These are phyloP conservation scores for Caenorhabditis sinica DNA, from an alignment of 2,888 invertebrate genomes.

Conservation along the genomic window DNA sequence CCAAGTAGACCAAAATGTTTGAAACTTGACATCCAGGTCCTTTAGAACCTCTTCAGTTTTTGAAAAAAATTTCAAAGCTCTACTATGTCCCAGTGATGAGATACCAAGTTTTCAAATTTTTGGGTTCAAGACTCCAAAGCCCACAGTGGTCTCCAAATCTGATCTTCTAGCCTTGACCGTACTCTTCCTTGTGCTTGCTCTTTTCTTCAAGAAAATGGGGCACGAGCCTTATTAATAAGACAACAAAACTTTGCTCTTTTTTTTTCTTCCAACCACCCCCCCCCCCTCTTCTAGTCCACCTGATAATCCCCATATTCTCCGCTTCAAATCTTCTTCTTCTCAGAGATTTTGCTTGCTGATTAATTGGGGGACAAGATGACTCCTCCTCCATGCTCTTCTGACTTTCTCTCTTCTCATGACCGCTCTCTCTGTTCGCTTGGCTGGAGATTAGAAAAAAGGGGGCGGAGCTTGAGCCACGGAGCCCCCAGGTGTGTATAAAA, in stretches of 20 bases:
- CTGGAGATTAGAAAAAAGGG: slow-evolving; percentile 36
- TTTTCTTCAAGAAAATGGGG: no score
- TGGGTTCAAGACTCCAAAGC: no score
- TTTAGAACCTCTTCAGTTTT: no score
- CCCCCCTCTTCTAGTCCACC: neutral
- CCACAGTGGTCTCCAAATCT: no score
- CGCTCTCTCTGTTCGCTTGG: slow-evolving; percentile 21
- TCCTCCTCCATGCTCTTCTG: slow-evolving; percentile 32
- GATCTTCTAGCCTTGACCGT: no score
- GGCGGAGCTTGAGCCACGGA: slow-evolving; percentile 25
- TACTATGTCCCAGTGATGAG: no score
- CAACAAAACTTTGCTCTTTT: slow-evolving; percentile 7
- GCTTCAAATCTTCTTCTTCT: slow-evolving; percentile 5
- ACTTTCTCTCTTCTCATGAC: slow-evolving; percentile 34
- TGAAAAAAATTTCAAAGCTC: no score
- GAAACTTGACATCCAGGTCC: no score
- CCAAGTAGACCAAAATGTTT: no score
- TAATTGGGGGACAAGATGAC: slow-evolving; percentile 12
- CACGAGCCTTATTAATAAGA: neutral
- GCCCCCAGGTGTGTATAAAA: neutral
- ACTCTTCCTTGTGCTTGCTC: no score
- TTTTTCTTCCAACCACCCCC: neutral
- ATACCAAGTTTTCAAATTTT: no score
- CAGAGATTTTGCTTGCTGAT: slow-evolving; percentile 4
- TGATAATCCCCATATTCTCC: slow-evolving; percentile 1